Base-by-base conservation (phyloP, 1,140 invertebrate genomes). In the Eubasilissa regina region DNA sequence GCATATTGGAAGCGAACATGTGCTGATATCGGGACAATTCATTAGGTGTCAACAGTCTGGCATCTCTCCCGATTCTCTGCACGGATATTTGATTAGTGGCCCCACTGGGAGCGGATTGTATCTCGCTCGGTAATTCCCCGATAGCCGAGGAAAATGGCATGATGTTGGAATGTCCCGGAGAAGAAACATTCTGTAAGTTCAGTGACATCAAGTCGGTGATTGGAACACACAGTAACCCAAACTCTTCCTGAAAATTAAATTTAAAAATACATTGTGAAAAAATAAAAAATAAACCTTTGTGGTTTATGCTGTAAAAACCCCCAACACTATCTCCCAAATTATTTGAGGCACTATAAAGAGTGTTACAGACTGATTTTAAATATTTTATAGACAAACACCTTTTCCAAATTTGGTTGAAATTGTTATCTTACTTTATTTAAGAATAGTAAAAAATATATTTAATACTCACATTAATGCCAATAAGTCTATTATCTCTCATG, bases 31-130 rank as follows among this genome's bases (percentile, higher is more conserved):
- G 84, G 6, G 86, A 84, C 79, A 89, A 86, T 77, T 89, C 88
- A 58, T 83, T 84, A 0, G 87, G 85, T 19, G 86, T 77, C 0
- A 89, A 77, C 0, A 87, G 87, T 64, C 87, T 79, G 1, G 87
- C 88, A 75, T 89, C 88, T 60, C 87, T 81, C 1, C 88, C 88
- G 47, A 89, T 86, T 79, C 88, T 83, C 48, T 89, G 88, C 4
- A 89, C 87, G 25, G 87, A 86, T 72, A 89, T 86, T 60, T 89
- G 87, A 13, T 85, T 74, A 17, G 56, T 55, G n/a, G 8, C 51
- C 13, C 68, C 75, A 12, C 64, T 75, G n/a, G 70, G 75, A 53
- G 48, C 43, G 21, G 66, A 62, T 55, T 80, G 81, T 25, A 76
- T 25, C 43, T 82, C 81, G 47, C 35, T 44, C 19, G 51, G 78